These are phyloP conservation scores for Leptinotarsa juncta DNA, from an alignment of 2,888 invertebrate genomes.

Conservation along the genomic window DNA sequence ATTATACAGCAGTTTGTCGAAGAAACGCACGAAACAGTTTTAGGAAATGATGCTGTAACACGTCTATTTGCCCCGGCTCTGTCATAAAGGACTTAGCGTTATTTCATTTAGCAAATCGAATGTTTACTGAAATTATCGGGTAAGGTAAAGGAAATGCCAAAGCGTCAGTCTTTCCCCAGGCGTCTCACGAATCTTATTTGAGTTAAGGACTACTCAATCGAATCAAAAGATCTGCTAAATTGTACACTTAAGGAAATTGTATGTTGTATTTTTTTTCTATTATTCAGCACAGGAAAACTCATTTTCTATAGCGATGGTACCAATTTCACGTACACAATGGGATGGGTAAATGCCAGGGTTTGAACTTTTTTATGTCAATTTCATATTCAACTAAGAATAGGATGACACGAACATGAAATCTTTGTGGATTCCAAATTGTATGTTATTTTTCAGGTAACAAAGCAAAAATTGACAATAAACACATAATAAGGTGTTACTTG, in stretches of 20 bases:
- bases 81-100: slow-evolving; percentile 10
- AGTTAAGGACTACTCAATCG: slow-evolving; percentile 34
- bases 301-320: slow-evolving; percentile 29
- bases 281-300: slow-evolving; percentile 26
- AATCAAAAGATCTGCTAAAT: slow-evolving; percentile 43
- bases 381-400: slow-evolving; percentile 1
- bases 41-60: not conserved
- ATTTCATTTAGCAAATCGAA: slow-evolving; percentile 37
- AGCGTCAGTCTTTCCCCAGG: slow-evolving; percentile 25
- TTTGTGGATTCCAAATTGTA: slow-evolving; percentile 8
- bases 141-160: slow-evolving; percentile 20
- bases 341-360: slow-evolving; percentile 30
- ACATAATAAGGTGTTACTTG: slow-evolving; percentile 17
- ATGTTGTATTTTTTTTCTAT: slow-evolving; percentile 31
- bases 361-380: slow-evolving; percentile 20
- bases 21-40: slow-evolving; percentile 7
- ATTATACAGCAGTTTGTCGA: slow-evolving; percentile 18
- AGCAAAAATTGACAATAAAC: not conserved
- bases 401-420: slow-evolving; percentile 17
- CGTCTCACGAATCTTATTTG: slow-evolving; percentile 41
- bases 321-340: slow-evolving; percentile 33
- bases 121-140: slow-evolving; percentile 36
- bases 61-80: slow-evolving; percentile 5
- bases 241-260: slow-evolving; percentile 46
- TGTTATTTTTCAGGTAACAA: slow-evolving; percentile 6